Conservation (phyloP, 2,888 invertebrate species). For the Rutpela maculata region DNA sequence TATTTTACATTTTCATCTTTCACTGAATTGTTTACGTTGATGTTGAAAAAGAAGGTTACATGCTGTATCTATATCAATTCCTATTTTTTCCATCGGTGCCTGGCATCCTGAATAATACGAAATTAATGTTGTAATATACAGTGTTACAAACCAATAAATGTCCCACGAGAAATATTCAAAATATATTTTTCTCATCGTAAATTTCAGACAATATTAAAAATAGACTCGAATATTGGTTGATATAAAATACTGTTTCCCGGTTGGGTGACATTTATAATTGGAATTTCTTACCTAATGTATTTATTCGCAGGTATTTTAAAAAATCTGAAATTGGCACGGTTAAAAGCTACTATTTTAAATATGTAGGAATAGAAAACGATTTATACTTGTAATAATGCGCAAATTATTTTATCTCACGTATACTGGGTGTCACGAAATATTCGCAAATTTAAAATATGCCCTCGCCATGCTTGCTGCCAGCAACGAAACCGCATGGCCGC, state of each 20-base stretch:
- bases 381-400: slow-evolving; percentile 27
- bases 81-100: neutral
- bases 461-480: no score
- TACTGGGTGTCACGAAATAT: neutral
- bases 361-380: slow-evolving; percentile 24
- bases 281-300: slow-evolving; percentile 42
- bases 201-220: slow-evolving; percentile 13
- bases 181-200: slow-evolving; percentile 19
- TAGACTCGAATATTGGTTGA: neutral
- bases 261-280: slow-evolving; percentile 32
- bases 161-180: neutral
- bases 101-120: slow-evolving; percentile 9
- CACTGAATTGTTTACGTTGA: neutral
- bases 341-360: slow-evolving; percentile 27
- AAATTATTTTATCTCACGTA: neutral
- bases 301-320: slow-evolving; percentile 36
- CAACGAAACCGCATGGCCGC: no score
- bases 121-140: slow-evolving; percentile 1
- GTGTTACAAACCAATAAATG: slow-evolving; percentile 16
- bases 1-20: neutral
- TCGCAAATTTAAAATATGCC: no score
- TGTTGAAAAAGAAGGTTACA: neutral
- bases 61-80: neutral
- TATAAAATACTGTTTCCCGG: slow-evolving; percentile 23
- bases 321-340: slow-evolving; percentile 33